phyloP scores from a whole-genome alignment of 2,113 vertebrate genomes.

The Echinops telfairi region DNA sequence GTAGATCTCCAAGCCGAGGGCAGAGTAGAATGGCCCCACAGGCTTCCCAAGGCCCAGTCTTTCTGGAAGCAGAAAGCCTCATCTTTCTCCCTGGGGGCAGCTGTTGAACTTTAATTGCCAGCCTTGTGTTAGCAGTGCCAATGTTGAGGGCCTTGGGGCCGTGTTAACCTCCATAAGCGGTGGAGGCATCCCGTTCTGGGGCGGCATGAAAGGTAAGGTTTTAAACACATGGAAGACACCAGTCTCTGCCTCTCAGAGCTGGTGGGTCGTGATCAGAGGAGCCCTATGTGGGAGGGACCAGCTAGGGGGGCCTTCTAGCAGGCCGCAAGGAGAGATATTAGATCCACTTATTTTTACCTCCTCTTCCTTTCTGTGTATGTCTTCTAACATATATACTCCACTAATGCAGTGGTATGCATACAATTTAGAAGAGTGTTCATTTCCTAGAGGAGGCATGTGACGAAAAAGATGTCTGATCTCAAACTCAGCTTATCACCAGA shows the following conservation, averaged over 20 bases:
- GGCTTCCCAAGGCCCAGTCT: not conserved
- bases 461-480: not conserved
- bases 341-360: not conserved
- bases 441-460: not conserved
- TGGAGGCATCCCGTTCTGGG: not conserved
- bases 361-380: not conserved
- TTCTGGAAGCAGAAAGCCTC: no score
- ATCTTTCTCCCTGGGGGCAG: no score
- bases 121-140: no score
- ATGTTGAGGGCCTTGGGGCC: no score
- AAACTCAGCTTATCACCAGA: not conserved
- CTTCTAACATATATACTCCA: not conserved
- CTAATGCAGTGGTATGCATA: no score
- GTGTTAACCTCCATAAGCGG: not conserved
- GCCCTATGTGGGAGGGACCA: not conserved
- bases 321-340: not conserved
- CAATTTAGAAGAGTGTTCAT: not conserved
- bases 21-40: no score
- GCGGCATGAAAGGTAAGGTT: not conserved
- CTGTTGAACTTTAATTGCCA: no score
- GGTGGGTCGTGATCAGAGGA: not conserved
- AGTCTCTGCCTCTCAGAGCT: not conserved
- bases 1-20: no score
- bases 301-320: not conserved
- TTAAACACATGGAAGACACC: not conserved